Evolutionary conservation across 2,113 vertebrate species (phyloP).

Genomic region (Chionodraco myersi): DNA sequence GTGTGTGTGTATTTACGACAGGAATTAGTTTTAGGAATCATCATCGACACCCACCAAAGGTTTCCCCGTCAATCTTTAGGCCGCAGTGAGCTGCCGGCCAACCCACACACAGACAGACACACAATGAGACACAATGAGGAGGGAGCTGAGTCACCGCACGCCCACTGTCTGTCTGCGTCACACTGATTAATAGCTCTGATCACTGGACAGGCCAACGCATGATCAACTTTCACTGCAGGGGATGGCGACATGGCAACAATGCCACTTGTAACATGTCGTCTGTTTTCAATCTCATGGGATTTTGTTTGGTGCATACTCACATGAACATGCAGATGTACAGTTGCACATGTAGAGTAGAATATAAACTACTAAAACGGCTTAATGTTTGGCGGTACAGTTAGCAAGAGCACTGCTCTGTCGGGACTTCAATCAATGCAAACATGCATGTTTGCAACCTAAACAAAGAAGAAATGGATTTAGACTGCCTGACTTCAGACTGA

Average conservation of each 20-base stretch:
- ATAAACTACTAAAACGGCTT: too few relatives aligned
- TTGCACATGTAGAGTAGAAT: too few relatives aligned
- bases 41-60: conserved; percentile 31
- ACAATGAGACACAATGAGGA: conserved; percentile 31
- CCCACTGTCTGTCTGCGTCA: conserved; percentile 59
- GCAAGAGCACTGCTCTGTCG: too few relatives aligned
- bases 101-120: conserved; percentile 34
- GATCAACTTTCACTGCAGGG: conserved; percentile 11
- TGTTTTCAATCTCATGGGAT: neutral
- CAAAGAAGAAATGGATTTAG: too few relatives aligned
- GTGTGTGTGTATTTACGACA: neutral
- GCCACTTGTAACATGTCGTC: neutral
- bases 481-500: too few relatives aligned
- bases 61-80: conserved; percentile 37
- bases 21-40: conserved; percentile 49
- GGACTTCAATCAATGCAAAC: too few relatives aligned
- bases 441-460: too few relatives aligned
- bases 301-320: neutral
- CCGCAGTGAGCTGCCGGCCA: conserved; percentile 36
- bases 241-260: neutral
- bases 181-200: conserved; percentile 52
- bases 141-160: conserved; percentile 54
- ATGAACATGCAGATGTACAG: neutral
- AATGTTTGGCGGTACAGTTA: too few relatives aligned
- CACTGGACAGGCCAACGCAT: conserved; percentile 13